Evolutionary conservation across 2,797 vertebrate genomes (phyloP), one percentile per base, ranked within the genome.

Genomic region (Rhabdophis nuchalis): DNA sequence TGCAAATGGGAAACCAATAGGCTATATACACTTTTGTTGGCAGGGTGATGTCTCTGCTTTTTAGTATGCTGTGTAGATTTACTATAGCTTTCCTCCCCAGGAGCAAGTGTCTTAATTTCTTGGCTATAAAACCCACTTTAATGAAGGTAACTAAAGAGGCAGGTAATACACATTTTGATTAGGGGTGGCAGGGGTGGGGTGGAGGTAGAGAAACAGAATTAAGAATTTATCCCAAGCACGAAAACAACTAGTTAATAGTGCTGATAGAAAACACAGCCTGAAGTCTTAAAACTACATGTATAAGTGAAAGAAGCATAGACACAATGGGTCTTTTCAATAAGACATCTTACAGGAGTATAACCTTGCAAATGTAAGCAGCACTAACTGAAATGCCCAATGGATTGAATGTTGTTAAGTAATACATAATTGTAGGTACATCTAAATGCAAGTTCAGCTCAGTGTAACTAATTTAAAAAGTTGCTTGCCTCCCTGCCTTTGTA

Each of bases 381-480:
- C 5, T 20, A 56, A 32, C n/a, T 8, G 53, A 36, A 9, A 4
- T 29, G 2, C 46, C 53, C 46, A 36, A 56, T 54, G 89, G 64
- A 91, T 50, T 60, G 58, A 56, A 20, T 54, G 32, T 46, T 61
- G 88, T 94, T 53, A 58, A 85, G 53, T 86, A 32, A 50, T 6
- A 0, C 53, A 94, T 27, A 41, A 91, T 29, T 6, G 10, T 87
- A 87, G 58, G 86, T 36, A 68, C 8, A 87, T 60, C 0, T 52
- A 87, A 12, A 11, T 93, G 93, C 56, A 41, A 87, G 89, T 72
- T 91, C 56, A 93, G 0, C 18, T 54, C 87, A 41, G 90, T n/a
- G 4, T 36, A 90, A 94, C 92, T 86, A 72, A 95, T 87, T 68
- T 90, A 92, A 91, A 7, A 8, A 91, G 20, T 89, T 85, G 9